Base-by-base conservation (phyloP, 2,113 vertebrate genomes). In the Alaudala cheleensis region DNA sequence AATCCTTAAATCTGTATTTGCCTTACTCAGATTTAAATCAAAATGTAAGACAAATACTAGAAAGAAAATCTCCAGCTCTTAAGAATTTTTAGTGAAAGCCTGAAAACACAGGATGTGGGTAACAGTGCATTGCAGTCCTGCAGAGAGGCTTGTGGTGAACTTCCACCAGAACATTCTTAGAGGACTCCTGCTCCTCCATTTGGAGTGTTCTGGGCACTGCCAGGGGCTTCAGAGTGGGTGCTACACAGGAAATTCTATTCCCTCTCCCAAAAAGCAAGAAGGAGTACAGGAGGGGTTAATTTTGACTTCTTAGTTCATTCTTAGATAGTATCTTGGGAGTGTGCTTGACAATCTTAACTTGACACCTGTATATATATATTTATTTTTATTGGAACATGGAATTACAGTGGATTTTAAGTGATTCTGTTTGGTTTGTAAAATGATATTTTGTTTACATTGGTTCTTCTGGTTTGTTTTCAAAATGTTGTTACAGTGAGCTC, bases 371-470 rank as follows among this genome's bases (percentile, higher is more conserved):
- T 81, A 92, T 70, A 93, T 88, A 66, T 95, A 90, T 97, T 95
- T 96, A 91, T 97, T 95, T 96, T 96, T 81, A 86, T 93, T 93
- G 65, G 86, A 90, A 87, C 76, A 64, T 76, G 71, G 93, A 91
- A 81, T 91, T 92, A 94, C 81, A 70, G 74, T 88, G 86, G 83
- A 92, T 95, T 97, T 96, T 67, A 90, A 93, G 84, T 91, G 60
- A 97, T 92, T 89, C 88, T 1, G 5, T 94, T 95, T 93, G 83
- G 86, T 88, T 97, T 95, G 95, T 96, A 96, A 97, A 96, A 81
- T 40, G 86, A 94, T 93, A 86, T 81, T 87, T 94, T 96, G 93
- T 92, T 95, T 95, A 88, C 85, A 64, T 80, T 94, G 31, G 70
- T 85, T 80, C 74, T 89, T 72, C 81, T 95, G 24, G 79, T 93